These are phyloP conservation scores for Drosophila nannoptera DNA, from an alignment of 1,140 invertebrate species.

Conservation along the genomic window DNA sequence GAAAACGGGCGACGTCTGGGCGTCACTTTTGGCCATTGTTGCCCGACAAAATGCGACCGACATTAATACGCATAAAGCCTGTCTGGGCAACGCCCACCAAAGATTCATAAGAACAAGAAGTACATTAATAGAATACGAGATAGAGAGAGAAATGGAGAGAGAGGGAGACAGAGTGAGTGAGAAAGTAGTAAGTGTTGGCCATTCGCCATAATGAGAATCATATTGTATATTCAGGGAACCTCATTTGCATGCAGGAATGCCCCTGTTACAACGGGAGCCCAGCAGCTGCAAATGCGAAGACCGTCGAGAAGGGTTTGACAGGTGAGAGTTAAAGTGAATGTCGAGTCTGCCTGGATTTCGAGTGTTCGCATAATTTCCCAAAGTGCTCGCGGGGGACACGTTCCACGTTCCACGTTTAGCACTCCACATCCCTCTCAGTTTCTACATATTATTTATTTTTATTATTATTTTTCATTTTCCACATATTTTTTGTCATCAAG, in stretches of 20 bases:
- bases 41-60: slow-evolving; percentile 42
- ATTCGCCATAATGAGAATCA: too few species aligned
- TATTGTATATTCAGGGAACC: not conserved
- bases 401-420: slow-evolving; percentile 5
- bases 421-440: too few species aligned
- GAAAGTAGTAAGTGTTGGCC: not conserved
- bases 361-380: slow-evolving; percentile 42
- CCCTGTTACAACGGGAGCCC: not conserved
- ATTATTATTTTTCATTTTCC: slow-evolving; percentile 21
- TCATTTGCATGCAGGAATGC: slow-evolving; percentile 2
- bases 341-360: not conserved
- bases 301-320: slow-evolving; percentile 42
- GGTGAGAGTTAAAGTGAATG: not conserved
- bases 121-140: not conserved
- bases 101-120: slow-evolving; percentile 31
- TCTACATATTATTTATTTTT: slow-evolving; percentile 35
- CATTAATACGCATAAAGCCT: slow-evolving; percentile 70
- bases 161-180: not conserved
- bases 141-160: not conserved
- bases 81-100: slow-evolving; percentile 36
- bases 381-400: slow-evolving; percentile 26
- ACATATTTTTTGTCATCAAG: slow-evolving; percentile 21
- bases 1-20: slow-evolving; percentile 40
- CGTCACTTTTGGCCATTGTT: slow-evolving; percentile 24
- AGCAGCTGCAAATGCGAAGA: not conserved